Base-by-base conservation (phyloP, 2,113 vertebrate species). In the Anolis carolinensis region DNA sequence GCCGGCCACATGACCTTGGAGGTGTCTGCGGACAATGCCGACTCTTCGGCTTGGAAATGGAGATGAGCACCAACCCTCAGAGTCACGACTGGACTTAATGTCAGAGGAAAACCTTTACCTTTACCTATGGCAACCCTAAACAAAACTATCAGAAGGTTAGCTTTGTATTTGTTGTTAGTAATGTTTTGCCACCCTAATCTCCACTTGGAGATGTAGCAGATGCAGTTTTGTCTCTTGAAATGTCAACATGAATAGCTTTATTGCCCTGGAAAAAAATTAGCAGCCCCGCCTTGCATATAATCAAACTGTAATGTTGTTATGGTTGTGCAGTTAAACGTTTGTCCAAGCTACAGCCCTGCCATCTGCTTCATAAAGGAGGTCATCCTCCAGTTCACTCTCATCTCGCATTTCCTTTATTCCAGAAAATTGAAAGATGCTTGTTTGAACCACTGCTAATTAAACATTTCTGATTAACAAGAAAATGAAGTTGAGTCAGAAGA, bases 321-420 rank as follows among this genome's bases (percentile, higher is more conserved):
- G n/a, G n/a, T 52, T 78, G 34, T 55, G 83, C 63, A 68, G 48
- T 85, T 70, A 85, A 85, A 36, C 32, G 70, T 85, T 85, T 79
- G 32, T 79, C 50, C 75, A 85, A 48, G 55, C 36, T 20, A 30
- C 59, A 30, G 36, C 59, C 72, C 27, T 79, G 65, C 48, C 83
- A 79, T 79, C 83, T 85, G 83, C 48, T 79, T 20, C 50, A 79
- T 39, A 59, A 23, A 70, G 63, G n/a, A 79, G 34, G 32, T 78
- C 65, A 85, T 65, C 83, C 75, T 70, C 7, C 23, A 55, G 8
- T n/a, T 79, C 23, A 30, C 48, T 78, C 48, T 25, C 32, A 71
- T 70, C 67, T 70, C 75, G 30, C 75, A 55, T 52, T 32, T 70
- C 32, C 44, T 18, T 59, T 82, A 72, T 70, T 70, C 48, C 65